A percentile compares a stretch with the other conserved stretches of the same genome.
Conservation (phyloP, 2,113 vertebrate species). For the Microtus oregoni region DNA sequence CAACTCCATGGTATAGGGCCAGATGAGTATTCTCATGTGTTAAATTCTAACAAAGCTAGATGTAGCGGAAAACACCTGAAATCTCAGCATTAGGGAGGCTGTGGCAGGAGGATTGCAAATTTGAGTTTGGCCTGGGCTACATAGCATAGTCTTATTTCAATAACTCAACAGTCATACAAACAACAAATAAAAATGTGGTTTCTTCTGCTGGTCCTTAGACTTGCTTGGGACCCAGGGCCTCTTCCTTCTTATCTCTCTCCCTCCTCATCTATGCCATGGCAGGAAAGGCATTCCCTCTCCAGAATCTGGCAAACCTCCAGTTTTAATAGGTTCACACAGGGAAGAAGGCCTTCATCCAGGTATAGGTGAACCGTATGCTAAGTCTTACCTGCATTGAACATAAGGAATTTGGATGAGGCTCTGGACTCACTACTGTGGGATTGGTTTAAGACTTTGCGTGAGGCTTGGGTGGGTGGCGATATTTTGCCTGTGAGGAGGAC, state of each 20-base stretch:
- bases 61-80: neutral
- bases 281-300: neutral
- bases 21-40: neutral
- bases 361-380: neutral
- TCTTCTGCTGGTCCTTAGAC: neutral
- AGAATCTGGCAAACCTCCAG: neutral
- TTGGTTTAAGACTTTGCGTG: neutral
- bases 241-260: neutral
- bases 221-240: neutral
- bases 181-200: neutral
- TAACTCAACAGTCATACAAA: neutral
- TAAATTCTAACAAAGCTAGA: neutral
- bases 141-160: neutral
- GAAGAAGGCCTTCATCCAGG: neutral
- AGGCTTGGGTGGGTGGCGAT: neutral
- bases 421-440: conserved; percentile 7
- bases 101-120: neutral
- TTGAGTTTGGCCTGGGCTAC: neutral
- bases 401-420: conserved; percentile 14
- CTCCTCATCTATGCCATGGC: neutral
- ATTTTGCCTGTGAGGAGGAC: neutral
- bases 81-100: neutral
- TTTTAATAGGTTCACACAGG: conserved; percentile 24
- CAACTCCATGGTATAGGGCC: neutral
- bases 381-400: conserved; percentile 18